These are phyloP conservation scores for Diachasma alloeum DNA, from an alignment of 1,140 invertebrate genomes.

Conservation along the genomic window DNA sequence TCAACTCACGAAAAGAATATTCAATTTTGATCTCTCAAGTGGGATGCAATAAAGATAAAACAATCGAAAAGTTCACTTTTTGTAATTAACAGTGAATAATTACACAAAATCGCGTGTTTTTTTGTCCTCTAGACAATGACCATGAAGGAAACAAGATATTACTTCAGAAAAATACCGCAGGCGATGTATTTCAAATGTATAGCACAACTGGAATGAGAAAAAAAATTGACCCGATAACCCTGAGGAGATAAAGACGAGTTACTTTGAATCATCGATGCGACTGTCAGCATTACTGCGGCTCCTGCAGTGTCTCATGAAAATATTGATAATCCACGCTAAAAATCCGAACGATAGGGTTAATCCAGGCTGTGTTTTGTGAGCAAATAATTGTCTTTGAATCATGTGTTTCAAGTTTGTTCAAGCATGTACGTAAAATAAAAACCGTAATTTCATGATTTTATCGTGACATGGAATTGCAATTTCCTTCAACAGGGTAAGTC, in stretches of 20 bases:
- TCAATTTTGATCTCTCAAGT: neutral
- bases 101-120: neutral
- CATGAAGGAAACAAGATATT: neutral
- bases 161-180: neutral
- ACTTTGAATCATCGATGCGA: constrained; percentile 8
- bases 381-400: neutral
- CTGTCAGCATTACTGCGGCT: constrained; percentile 1
- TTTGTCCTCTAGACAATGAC: neutral
- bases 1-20: neutral
- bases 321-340: too few relatives aligned
- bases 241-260: constrained; percentile 38
- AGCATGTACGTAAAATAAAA: too few relatives aligned
- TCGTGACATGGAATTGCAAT: too few relatives aligned
- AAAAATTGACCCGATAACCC: constrained; percentile 43
- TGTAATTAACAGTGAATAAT: neutral
- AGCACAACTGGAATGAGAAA: neutral
- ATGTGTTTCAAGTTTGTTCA: neutral
- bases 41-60: neutral
- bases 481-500: too few relatives aligned
- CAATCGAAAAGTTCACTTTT: neutral
- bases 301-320: neutral
- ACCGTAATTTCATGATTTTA: too few relatives aligned
- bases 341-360: neutral
- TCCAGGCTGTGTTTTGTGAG: neutral
- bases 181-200: neutral